These are phyloP conservation scores for Bergia sp. DNA, from an alignment of 92 coral and sea anemone genomes.

Conservation along the genomic window DNA sequence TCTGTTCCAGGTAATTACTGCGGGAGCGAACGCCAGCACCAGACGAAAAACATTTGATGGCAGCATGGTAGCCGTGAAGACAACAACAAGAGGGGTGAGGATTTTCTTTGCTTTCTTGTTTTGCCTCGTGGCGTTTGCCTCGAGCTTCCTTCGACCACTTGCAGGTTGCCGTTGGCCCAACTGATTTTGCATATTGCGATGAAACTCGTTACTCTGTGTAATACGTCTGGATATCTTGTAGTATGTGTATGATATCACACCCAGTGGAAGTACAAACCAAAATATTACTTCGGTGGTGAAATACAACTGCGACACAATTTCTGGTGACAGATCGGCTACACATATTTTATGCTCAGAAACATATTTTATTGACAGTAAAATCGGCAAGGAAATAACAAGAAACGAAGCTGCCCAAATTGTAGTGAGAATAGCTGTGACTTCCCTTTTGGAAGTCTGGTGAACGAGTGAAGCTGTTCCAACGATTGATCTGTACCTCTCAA, in stretches of 20 bases:
- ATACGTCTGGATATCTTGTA: conserved; percentile 38
- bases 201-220: conserved; percentile 33
- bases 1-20: background rate
- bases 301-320: background rate
- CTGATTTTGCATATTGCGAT: conserved; percentile 13
- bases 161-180: background rate
- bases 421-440: background rate
- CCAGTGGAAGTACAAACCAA: conserved; percentile 40
- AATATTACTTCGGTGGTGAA: conserved; percentile 27
- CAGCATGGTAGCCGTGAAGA: conserved; percentile 14
- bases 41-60: conserved; percentile 29
- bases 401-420: conserved; percentile 18
- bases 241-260: conserved; percentile 38
- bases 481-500: conserved; percentile 23
- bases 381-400: conserved; percentile 24
- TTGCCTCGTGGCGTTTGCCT: conserved; percentile 13
- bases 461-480: conserved; percentile 10
- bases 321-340: background rate
- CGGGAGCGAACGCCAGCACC: background rate
- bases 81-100: conserved; percentile 27
- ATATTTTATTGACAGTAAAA: background rate
- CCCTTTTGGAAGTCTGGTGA: conserved; percentile 9
- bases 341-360: background rate
- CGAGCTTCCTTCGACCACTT: background rate
- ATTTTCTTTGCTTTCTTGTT: conserved; percentile 32